Evolutionary conservation across 2,797 vertebrate genomes (phyloP), one percentile per base, ranked within the genome.

Genomic region (Alcedo quadribrachys): DNA sequence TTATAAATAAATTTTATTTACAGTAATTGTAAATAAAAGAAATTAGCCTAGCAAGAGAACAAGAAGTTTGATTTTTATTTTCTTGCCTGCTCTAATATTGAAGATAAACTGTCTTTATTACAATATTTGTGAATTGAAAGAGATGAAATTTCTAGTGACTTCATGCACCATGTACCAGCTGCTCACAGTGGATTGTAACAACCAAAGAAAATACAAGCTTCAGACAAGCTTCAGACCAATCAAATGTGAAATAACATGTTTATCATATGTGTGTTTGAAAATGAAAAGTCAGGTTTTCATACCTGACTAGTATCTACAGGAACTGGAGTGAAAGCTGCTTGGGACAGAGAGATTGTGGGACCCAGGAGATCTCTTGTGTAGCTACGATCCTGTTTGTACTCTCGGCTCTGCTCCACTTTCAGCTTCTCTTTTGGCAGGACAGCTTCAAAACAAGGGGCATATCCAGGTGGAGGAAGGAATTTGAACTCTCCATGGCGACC

Each of bases 271-370:
- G 10, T 45, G 13, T 35, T 76, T 57, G 17, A 77, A 77, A 94
- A 57, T 8, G 4, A 75, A 73, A 82, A 78, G 8, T 4, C 13
- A 21, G 2, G 8, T 68, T 88, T 37, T 12, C 43, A 28, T 97
- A 99, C 99, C 98, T 99, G 99, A 94, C 98, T 99, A 81, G 99
- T 99, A 94, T 99, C 99, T 87, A 99, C 98, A 37, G 99, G 99
- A 77, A 97, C 97, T 0, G 99, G 99, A 1, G 99, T 99, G 96
- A 99, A 99, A 63, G 99, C 98, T 28, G 99, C 98, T 96, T 99
- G 99, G 28, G 98, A 98, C 89, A 99, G 94, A 35, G 98, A 98
- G 35, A 99, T 57, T 0, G 98, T 99, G 42, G 99, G 99, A 42
- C 99, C 99, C 80, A 99, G 94, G 0, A 99, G 96, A 90, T 99